phyloP scores from a whole-genome alignment of 2,797 vertebrate species.

The Halcyon leucocephala region DNA sequence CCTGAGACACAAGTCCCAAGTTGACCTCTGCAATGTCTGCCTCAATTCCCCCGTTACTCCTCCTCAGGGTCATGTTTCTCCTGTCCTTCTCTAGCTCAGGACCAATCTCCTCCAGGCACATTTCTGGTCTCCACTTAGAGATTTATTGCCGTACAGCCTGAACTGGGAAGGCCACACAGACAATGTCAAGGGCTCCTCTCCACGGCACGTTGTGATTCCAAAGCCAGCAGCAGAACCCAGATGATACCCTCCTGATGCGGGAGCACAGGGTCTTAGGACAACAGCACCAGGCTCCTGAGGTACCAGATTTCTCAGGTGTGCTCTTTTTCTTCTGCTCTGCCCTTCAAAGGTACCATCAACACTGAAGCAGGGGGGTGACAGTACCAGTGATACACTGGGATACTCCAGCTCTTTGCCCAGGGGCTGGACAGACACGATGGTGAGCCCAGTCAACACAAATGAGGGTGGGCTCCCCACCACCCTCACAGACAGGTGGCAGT shows the following conservation, averaged over 20 bases:
- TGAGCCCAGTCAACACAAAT: not conserved
- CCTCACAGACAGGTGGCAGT: rapidly evolving
- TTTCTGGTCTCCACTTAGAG: not conserved
- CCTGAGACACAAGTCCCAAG: not conserved
- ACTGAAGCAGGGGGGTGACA: not conserved
- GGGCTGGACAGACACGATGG: not conserved
- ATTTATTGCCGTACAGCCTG: not conserved
- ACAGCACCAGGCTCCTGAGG: too few relatives aligned
- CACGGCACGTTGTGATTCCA: not conserved
- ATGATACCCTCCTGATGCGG: not conserved
- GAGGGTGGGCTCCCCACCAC: not conserved
- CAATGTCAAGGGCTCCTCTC: not conserved
- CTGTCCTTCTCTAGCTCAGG: not conserved
- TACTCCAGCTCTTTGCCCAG: not conserved
- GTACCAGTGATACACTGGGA: not conserved
- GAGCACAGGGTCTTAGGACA: rapidly evolving
- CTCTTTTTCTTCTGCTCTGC: not conserved
- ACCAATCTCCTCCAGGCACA: not conserved
- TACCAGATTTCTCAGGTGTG: not conserved
- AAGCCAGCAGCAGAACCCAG: not conserved
- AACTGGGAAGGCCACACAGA: not conserved
- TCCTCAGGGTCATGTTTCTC: not conserved
- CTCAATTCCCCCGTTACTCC: not conserved
- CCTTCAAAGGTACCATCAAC: not conserved
- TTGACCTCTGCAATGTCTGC: not conserved